These are phyloP conservation scores for Koerneria pararmatus DNA, from an alignment of 2,888 invertebrate species.

Conservation along the genomic window DNA sequence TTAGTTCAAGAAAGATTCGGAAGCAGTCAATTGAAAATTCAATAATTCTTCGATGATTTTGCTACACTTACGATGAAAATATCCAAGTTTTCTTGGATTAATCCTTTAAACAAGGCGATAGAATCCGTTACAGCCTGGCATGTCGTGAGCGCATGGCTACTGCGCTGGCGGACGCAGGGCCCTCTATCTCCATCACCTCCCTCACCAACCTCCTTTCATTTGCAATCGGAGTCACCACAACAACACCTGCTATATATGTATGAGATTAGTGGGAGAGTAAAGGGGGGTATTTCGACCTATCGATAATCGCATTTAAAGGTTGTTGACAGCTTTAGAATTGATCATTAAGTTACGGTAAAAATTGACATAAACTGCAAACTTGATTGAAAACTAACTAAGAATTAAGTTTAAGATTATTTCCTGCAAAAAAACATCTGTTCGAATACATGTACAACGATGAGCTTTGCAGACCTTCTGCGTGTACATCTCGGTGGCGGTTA, in stretches of 20 bases:
- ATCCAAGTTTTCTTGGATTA: slow-evolving; percentile 10
- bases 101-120: background rate
- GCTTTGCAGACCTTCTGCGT: slow-evolving; percentile 52
- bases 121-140: slow-evolving; percentile 17
- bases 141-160: slow-evolving; percentile 44
- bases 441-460: too few species aligned
- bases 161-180: slow-evolving; percentile 55
- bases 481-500: slow-evolving; percentile 54
- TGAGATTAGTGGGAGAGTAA: too few species aligned
- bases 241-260: slow-evolving; percentile 58
- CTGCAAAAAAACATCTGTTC: too few species aligned
- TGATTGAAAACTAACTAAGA: too few species aligned
- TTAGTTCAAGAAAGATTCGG: too few species aligned
- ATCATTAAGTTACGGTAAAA: too few species aligned
- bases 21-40: too few species aligned
- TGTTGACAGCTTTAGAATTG: too few species aligned
- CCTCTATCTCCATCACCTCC: slow-evolving; percentile 58
- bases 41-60: too few species aligned
- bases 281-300: background rate
- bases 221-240: slow-evolving; percentile 56
- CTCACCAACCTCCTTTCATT: slow-evolving; percentile 57
- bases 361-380: too few species aligned
- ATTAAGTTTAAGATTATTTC: too few species aligned
- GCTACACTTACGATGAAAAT: background rate
- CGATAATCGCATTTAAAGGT: background rate